Percentiles rank a stretch among this genome's conserved stretches.
These are phyloP conservation scores for Tympanuchus pallidicinctus DNA, from an alignment of 2,113 vertebrate genomes.

Conservation along the genomic window DNA sequence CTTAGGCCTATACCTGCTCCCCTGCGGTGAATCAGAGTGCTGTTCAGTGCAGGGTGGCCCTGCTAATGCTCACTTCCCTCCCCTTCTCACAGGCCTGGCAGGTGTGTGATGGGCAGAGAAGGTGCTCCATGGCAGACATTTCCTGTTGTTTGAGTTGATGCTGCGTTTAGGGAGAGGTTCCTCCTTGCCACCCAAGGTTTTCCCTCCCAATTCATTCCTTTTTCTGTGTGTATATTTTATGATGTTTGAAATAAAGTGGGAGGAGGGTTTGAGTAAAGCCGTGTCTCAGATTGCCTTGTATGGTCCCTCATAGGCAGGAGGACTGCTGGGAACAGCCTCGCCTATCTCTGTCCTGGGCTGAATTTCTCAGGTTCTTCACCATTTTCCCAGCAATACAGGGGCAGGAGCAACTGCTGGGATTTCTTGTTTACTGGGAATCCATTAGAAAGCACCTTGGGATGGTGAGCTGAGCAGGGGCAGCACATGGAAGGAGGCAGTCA, in stretches of 20 bases:
- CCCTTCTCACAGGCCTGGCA: slow-evolving; percentile 46
- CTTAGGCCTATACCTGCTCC: background rate
- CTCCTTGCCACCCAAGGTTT: background rate
- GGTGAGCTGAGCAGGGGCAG: too few relatives aligned
- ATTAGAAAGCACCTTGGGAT: background rate
- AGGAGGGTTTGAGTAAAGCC: slow-evolving; percentile 63
- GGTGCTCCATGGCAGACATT: slow-evolving; percentile 31
- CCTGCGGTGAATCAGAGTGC: background rate
- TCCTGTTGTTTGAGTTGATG: background rate
- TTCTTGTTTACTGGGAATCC: background rate
- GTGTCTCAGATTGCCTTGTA: background rate
- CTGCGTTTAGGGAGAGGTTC: slow-evolving; percentile 41
- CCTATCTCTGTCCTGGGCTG: background rate
- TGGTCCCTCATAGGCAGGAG: background rate
- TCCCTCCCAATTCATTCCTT: background rate
- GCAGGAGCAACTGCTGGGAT: background rate
- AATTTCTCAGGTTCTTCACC: background rate
- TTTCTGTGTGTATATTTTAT: slow-evolving; percentile 70
- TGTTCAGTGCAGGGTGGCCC: background rate
- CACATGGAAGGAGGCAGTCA: background rate
- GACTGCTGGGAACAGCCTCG: background rate
- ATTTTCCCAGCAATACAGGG: background rate
- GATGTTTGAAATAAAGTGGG: slow-evolving; percentile 74
- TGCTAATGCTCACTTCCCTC: background rate
- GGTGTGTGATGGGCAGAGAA: background rate